Evolutionary conservation across 2,113 vertebrate species (phyloP).

Genomic region (Barbus barbus): DNA sequence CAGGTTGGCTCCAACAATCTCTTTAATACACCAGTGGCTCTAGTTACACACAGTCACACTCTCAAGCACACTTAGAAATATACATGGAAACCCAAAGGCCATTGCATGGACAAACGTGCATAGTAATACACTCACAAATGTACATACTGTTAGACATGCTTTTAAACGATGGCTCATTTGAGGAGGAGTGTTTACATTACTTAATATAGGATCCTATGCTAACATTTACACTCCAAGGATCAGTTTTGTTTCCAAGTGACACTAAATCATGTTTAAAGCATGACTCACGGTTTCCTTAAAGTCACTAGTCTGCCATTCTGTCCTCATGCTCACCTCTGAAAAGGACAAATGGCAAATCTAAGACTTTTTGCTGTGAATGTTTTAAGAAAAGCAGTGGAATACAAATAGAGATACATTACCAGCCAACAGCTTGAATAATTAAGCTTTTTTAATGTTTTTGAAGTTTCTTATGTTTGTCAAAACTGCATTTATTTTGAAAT

Average conservation of each 20-base stretch:
- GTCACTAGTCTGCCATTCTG: not conserved
- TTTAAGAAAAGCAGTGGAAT: too few relatives aligned
- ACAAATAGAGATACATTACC: too few relatives aligned
- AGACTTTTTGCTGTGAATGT: too few relatives aligned
- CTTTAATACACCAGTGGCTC: constrained; percentile 4
- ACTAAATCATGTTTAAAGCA: not conserved
- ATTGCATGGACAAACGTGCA: not conserved
- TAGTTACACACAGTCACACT: constrained; percentile 11
- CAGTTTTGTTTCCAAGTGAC: not conserved
- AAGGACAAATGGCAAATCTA: not conserved
- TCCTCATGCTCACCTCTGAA: not conserved
- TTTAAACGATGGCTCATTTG: not conserved
- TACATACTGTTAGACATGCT: not conserved
- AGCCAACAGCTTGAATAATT: too few relatives aligned
- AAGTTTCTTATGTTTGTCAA: too few relatives aligned
- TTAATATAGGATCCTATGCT: not conserved
- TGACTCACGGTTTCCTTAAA: constrained; percentile 21
- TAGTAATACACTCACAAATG: not conserved
- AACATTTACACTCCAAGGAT: constrained; percentile 25
- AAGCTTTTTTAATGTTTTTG: too few relatives aligned
- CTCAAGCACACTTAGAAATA: too few relatives aligned
- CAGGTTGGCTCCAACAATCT: constrained; percentile 29
- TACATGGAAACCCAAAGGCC: not conserved
- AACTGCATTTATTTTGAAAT: too few relatives aligned
- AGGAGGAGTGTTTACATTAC: constrained; percentile 16